Evolutionary conservation across 1,140 invertebrate genomes (phyloP).

Genomic region (Trinorchestia longiramus): DNA sequence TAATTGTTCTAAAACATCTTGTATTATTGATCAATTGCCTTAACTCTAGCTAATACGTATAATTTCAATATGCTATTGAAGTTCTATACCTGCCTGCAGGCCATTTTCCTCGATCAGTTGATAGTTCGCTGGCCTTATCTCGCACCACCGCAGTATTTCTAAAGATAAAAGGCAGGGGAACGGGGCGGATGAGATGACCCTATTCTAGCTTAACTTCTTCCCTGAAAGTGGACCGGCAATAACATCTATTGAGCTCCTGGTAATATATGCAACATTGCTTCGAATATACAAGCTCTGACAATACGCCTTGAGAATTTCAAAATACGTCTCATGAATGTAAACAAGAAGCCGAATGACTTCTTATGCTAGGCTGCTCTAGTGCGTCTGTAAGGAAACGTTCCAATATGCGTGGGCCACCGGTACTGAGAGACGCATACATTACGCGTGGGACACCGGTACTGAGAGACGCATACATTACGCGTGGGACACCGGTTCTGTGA

Average conservation of each 20-base stretch:
- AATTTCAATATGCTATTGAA: background rate
- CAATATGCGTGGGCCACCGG: no score
- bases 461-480: background rate
- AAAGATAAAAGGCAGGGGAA: background rate
- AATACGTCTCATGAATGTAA: slow-evolving; percentile 48
- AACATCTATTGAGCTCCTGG: slow-evolving; percentile 23
- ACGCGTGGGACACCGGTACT: no score
- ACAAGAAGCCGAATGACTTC: slow-evolving; percentile 33
- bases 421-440: background rate
- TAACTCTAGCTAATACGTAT: background rate
- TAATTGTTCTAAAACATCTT: no score
- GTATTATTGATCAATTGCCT: no score
- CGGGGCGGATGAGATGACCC: background rate
- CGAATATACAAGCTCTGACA: slow-evolving; percentile 35
- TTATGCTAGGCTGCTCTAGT: background rate
- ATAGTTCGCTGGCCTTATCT: background rate
- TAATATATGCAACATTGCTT: slow-evolving; percentile 41
- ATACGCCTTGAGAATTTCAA: slow-evolving; percentile 29
- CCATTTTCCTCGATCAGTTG: background rate
- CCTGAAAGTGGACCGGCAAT: background rate
- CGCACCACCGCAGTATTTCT: background rate
- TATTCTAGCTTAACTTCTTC: background rate
- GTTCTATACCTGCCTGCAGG: background rate
- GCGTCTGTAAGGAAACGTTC: background rate
- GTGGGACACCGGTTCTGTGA: no score